Evolutionary conservation across 2,888 invertebrate genomes (phyloP).

Genomic region (Cheilosia grossa): DNA sequence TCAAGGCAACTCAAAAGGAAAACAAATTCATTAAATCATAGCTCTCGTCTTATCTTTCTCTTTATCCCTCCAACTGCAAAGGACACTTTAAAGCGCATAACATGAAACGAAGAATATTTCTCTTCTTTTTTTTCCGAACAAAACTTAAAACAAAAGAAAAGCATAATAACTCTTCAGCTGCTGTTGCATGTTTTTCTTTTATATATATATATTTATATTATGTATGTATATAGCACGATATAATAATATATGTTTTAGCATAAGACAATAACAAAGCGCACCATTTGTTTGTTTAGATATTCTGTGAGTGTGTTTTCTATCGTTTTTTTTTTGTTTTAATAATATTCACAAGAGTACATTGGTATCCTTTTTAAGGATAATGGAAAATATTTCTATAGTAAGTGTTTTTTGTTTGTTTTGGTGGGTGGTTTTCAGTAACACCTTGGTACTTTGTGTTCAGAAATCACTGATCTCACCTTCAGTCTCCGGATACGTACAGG

Average conservation of each 20-base stretch:
- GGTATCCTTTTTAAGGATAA: slow-evolving; percentile 74
- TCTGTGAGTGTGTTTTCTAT: slow-evolving; percentile 19
- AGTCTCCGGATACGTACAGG: slow-evolving; percentile 90
- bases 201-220: slow-evolving; percentile 19
- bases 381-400: slow-evolving; percentile 74
- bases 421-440: slow-evolving; percentile 72
- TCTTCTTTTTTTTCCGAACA: not conserved
- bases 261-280: slow-evolving; percentile 75
- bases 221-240: slow-evolving; percentile 59
- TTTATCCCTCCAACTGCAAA: slow-evolving; percentile 53
- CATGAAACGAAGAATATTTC: not conserved
- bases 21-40: slow-evolving; percentile 8
- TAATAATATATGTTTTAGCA: slow-evolving; percentile 64
- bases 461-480: slow-evolving; percentile 88
- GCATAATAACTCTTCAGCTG: slow-evolving; percentile 61
- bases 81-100: slow-evolving; percentile 62
- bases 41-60: slow-evolving; percentile 31
- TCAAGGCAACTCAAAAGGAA: not conserved
- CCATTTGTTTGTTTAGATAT: slow-evolving; percentile 60
- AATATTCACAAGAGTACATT: slow-evolving; percentile 71
- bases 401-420: slow-evolving; percentile 65
- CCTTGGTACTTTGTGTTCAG: slow-evolving; percentile 74
- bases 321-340: not conserved
- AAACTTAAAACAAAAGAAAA: slow-evolving; percentile 46
- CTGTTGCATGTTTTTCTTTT: slow-evolving; percentile 34